Evolutionary conservation across 2,888 invertebrate genomes (phyloP).

Genomic region (Perizoma affinitatum): DNA sequence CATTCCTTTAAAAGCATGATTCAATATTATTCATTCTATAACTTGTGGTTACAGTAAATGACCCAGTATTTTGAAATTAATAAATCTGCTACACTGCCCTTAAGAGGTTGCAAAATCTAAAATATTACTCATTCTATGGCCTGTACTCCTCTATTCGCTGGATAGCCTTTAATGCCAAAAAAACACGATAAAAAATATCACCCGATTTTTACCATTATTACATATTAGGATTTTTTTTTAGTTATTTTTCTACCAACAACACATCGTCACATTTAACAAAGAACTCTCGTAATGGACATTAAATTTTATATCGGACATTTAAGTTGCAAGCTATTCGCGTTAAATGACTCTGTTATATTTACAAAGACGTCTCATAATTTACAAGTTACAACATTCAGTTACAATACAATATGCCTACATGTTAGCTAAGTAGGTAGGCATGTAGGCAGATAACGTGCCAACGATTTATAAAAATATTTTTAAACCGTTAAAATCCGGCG

Average conservation of each 20-base stretch:
- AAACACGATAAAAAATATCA: constrained; percentile 18
- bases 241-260: constrained; percentile 17
- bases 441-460: too few species aligned
- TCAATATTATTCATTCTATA: too few species aligned
- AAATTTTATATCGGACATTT: constrained; percentile 40
- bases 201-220: constrained; percentile 11
- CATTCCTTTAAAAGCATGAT: too few species aligned
- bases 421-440: background rate
- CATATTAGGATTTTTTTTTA: too few species aligned
- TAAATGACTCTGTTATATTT: constrained; percentile 38
- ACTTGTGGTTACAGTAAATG: too few species aligned
- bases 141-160: too few species aligned
- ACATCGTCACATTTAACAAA: constrained; percentile 28
- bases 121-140: too few species aligned
- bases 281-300: constrained; percentile 24
- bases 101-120: too few species aligned
- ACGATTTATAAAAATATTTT: background rate
- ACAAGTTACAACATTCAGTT: constrained; percentile 32
- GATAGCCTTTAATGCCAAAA: background rate
- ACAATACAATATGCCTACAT: constrained; percentile 14
- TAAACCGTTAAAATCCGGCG: constrained; percentile 2
- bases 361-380: constrained; percentile 46
- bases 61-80: too few species aligned
- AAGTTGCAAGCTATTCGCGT: constrained; percentile 37
- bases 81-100: too few species aligned